phyloP scores from a whole-genome alignment of 23 tunicate genomes.

The Aplidium turbinatum region DNA sequence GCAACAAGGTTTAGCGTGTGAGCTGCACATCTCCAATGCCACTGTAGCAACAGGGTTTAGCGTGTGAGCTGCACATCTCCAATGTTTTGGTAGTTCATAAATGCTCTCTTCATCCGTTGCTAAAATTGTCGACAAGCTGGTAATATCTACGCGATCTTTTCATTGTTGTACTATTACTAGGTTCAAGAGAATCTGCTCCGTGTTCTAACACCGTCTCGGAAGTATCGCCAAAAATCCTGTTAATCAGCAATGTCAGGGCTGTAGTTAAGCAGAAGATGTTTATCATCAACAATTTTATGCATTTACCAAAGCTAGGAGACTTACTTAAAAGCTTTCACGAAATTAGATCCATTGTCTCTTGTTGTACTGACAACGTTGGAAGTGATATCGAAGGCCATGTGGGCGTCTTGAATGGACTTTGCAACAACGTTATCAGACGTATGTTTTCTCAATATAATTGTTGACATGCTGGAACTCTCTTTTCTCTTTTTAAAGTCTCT shows the following conservation, averaged over 20 bases:
- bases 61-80: slow-evolving; percentile 31
- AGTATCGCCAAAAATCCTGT: slow-evolving; percentile 28
- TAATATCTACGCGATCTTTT: slow-evolving; percentile 3
- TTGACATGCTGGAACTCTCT: slow-evolving; percentile 21
- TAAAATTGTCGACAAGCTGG: slow-evolving; percentile 7
- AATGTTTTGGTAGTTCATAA: slow-evolving; percentile 19
- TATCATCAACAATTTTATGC: slow-evolving; percentile 3
- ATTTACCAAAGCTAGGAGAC: slow-evolving; percentile 12
- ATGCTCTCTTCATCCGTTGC: slow-evolving; percentile 11
- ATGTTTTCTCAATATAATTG: slow-evolving; percentile 20
- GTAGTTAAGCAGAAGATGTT: slow-evolving; percentile 3
- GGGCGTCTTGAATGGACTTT: slow-evolving; percentile 20
- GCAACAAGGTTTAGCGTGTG: no score
- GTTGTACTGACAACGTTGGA: slow-evolving; percentile 16
- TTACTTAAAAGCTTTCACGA: slow-evolving; percentile 16
- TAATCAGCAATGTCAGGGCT: not conserved
- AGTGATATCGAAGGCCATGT: slow-evolving; percentile 22
- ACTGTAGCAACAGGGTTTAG: slow-evolving; percentile 12
- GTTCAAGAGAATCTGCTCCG: slow-evolving; percentile 12
- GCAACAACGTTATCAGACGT: slow-evolving; percentile 20
- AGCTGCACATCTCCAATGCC: no score
- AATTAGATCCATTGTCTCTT: slow-evolving; percentile 24
- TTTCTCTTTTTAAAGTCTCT: slow-evolving; percentile 19
- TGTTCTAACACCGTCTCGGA: slow-evolving; percentile 11
- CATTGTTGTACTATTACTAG: slow-evolving; percentile 7